Conservation (phyloP, 2,888 invertebrate species). For the Tetheella fluctuosa region DNA sequence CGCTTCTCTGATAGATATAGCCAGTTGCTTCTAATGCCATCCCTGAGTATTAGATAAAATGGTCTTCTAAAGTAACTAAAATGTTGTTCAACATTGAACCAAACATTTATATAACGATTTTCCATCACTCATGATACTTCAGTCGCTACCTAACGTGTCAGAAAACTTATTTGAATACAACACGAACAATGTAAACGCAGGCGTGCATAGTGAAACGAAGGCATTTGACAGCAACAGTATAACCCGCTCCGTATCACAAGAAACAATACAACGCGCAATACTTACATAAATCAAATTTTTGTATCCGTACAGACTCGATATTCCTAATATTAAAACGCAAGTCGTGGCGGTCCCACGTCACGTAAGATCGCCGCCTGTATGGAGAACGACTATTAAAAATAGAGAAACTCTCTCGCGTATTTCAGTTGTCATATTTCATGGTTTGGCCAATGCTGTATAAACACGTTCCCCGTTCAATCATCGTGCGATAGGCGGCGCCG, state of each 20-base stretch:
- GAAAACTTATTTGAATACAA: conserved; percentile 54
- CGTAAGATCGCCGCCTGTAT: conserved; percentile 46
- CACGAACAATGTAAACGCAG: conserved; percentile 45
- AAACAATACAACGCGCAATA: conserved; percentile 69
- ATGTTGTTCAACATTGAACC: not conserved
- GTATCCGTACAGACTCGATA: conserved; percentile 51
- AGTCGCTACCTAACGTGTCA: conserved; percentile 27
- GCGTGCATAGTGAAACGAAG: conserved; percentile 50
- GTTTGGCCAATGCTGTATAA: conserved; percentile 75
- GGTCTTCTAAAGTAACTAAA: conserved; percentile 10
- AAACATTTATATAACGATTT: conserved; percentile 12
- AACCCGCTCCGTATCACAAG: conserved; percentile 53
- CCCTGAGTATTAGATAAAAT: not conserved
- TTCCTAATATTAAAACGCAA: conserved; percentile 66
- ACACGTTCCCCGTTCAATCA: conserved; percentile 82
- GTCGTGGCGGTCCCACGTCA: conserved; percentile 52
- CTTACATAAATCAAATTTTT: conserved; percentile 72
- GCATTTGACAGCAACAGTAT: conserved; percentile 70
- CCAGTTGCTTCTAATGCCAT: not conserved
- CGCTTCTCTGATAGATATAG: not conserved
- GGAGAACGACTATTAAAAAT: conserved; percentile 52
- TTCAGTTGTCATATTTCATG: conserved; percentile 78
- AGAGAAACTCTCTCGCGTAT: conserved; percentile 57
- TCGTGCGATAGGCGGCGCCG: conserved; percentile 79
- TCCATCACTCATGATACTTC: conserved; percentile 13